These are phyloP conservation scores for Anolis carolinensis DNA, from an alignment of 2,113 vertebrate genomes.

Conservation along the genomic window DNA sequence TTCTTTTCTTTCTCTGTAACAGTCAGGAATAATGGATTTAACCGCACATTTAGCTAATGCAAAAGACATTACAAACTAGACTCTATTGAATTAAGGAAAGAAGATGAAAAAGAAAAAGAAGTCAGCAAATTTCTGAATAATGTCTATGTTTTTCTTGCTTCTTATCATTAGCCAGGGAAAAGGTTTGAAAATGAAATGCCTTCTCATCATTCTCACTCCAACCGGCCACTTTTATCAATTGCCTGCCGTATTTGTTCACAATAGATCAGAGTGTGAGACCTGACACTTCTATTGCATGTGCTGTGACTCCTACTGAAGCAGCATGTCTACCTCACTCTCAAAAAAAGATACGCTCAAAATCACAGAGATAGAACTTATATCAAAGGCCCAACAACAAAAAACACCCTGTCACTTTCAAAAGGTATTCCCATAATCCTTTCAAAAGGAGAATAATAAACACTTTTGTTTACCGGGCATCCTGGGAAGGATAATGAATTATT, in stretches of 20 bases:
- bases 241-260: neutral
- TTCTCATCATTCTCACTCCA: slow-evolving; percentile 43
- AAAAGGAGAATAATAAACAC: slow-evolving; percentile 36
- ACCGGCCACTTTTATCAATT: slow-evolving; percentile 51
- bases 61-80: slow-evolving; percentile 18
- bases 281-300: slow-evolving; percentile 20
- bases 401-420: too few relatives aligned
- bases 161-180: slow-evolving; percentile 32
- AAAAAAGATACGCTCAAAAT: slow-evolving; percentile 42
- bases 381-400: slow-evolving; percentile 20
- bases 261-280: slow-evolving; percentile 43
- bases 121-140: neutral
- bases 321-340: slow-evolving; percentile 6
- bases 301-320: slow-evolving; percentile 31
- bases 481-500: too few relatives aligned
- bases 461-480: too few relatives aligned
- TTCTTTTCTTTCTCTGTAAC: too few relatives aligned
- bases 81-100: neutral
- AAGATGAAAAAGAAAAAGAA: neutral
- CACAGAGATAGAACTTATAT: neutral
- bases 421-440: too few relatives aligned
- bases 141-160: slow-evolving; percentile 29
- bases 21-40: neutral
- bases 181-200: slow-evolving; percentile 33
- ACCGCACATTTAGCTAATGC: neutral